Evolutionary conservation across 2,113 vertebrate genomes (phyloP).

Genomic region (Dolichotis patagonum): DNA sequence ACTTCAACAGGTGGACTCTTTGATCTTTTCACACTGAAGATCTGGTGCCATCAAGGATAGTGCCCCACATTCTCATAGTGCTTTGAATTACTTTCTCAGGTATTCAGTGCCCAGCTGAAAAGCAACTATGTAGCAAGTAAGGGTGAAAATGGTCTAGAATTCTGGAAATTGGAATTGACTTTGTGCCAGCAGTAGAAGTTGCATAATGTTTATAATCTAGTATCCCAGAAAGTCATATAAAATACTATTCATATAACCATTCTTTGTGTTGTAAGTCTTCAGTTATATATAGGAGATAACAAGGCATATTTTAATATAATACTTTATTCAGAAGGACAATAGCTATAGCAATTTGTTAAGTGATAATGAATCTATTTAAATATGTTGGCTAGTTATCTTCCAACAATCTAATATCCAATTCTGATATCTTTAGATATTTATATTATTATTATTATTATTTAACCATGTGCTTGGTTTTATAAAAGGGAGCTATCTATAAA

Average conservation of each 20-base stretch:
- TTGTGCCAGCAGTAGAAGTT: neutral
- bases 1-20: neutral
- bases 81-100: neutral
- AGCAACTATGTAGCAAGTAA: neutral
- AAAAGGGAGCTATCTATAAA: neutral
- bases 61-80: neutral
- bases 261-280: neutral
- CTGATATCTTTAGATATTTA: neutral
- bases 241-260: neutral
- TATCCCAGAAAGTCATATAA: neutral
- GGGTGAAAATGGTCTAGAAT: neutral
- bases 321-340: neutral
- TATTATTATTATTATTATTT: constrained; percentile 22
- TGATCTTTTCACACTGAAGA: neutral
- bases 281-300: neutral
- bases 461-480: neutral
- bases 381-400: neutral
- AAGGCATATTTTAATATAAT: neutral
- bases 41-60: neutral
- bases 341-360: neutral
- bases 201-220: neutral
- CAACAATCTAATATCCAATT: neutral
- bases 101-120: neutral
- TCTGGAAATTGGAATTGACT: neutral
- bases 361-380: neutral